Base-by-base conservation (phyloP, 2,888 invertebrate genomes). In the Drosophila seclusa region DNA sequence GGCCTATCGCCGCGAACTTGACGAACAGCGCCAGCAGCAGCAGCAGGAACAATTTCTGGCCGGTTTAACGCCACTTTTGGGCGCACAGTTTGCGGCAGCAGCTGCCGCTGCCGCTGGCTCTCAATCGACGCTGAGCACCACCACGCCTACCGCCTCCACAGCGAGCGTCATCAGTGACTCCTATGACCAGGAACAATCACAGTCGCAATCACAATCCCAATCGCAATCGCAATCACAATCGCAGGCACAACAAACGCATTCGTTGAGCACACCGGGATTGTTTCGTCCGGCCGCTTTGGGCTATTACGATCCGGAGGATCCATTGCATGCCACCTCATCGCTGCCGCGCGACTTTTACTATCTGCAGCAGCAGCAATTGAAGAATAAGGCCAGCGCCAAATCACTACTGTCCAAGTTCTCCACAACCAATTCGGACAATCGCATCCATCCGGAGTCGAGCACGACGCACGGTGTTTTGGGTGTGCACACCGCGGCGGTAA, bases 21-120 rank as follows among this genome's bases (percentile, higher is more conserved):
- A 92, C 82, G 91, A 93, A 90, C 91, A 82, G 90, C 92, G 79
- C 88, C 93, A 79, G 92, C 94, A 91, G 92, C 93, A 89, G 92
- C 94, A 80, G 85, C 91, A 91, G 82, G 92, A 91, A 79, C 92
- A 90, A 62, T 91, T 90, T 76, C 81, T 90, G 21, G 92, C 92
- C 61, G 92, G 91, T 68, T 67, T 92, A 42, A 90, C 92, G 34
- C 92, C 91, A 0, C 68, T 91, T 36, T 77, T 91, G 63, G 91
- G 91, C 45, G 91, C 91, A n/a, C 92, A 91, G 66, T 77, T 92
- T 60, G 83, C 87, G 8, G 83, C 85, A 57, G 83, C 86, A 5
- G 83, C 87, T 7, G 87, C 80, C 53, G 69, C 87, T 64, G 90
- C 82, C 16, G 84, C 80, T 16, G 90, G 83, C 29, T 77, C 84